phyloP scores from a whole-genome alignment of 92 coral and sea anemone genomes.

The Chrysogorgia sp. region DNA sequence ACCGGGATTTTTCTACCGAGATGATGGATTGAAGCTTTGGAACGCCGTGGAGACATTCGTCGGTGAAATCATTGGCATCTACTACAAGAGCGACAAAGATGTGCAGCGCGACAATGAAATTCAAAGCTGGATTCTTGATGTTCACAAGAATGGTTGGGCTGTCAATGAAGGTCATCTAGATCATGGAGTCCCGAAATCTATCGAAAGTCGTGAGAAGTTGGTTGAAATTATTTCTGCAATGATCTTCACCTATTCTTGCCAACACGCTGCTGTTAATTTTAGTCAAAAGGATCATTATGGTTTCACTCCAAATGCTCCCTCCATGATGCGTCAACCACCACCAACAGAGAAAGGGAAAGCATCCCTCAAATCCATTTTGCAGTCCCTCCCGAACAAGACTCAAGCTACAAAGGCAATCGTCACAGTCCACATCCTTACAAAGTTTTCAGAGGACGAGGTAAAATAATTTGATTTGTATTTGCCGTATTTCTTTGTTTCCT shows the following conservation, averaged over 20 bases:
- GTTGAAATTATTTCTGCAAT: constrained; percentile 61
- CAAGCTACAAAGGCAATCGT: constrained; percentile 72
- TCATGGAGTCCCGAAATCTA: constrained; percentile 69
- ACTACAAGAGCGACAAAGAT: constrained; percentile 55
- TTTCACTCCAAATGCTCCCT: constrained; percentile 77
- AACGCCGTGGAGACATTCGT: constrained; percentile 53
- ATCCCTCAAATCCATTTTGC: constrained; percentile 58
- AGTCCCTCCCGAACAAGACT: constrained; percentile 64
- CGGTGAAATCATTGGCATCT: constrained; percentile 47
- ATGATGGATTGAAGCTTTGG: constrained; percentile 64
- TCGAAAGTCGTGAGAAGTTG: constrained; percentile 55
- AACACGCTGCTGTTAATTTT: constrained; percentile 86
- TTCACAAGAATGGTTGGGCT: constrained; percentile 79
- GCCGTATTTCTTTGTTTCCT: too few species aligned
- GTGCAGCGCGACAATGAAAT: constrained; percentile 55
- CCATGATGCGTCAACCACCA: constrained; percentile 79
- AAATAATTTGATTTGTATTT: too few species aligned
- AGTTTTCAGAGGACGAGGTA: constrained; percentile 78
- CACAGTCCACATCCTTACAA: constrained; percentile 69
- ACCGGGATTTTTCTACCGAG: constrained; percentile 65
- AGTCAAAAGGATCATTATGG: constrained; percentile 70
- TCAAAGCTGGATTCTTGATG: constrained; percentile 61
- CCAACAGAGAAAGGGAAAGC: constrained; percentile 70
- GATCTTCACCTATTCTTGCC: constrained; percentile 77
- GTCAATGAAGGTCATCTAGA: constrained; percentile 62